Evolutionary conservation across 2,113 vertebrate species (phyloP), one percentile per base, ranked within the genome.

Genomic region (Triplophysa siluroides): DNA sequence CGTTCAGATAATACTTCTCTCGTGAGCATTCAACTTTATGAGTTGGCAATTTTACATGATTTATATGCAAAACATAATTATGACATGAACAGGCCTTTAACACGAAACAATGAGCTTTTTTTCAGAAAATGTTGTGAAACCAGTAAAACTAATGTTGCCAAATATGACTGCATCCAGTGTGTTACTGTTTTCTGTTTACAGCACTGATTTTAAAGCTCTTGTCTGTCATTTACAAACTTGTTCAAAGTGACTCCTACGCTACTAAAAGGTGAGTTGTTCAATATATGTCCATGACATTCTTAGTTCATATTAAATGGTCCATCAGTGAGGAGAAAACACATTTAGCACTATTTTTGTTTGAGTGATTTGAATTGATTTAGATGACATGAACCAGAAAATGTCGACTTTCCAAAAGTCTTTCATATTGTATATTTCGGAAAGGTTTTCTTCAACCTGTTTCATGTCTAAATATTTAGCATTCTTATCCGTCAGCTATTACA

Each of bases 171-270:
- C 26, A 8, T 47, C 21, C 13, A 10, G 13, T 24, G 7, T 75
- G 9, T 26, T 19, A 0, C 23, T 62, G 58, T 47, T 2, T 58
- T 6, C 88, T 65, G 79, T 83, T 94, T 92, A 50, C 92, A 97
- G 96, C 94, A 78, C 90, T 95, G 79, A 93, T 93, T 78, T 86
- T 98, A 85, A 98, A 96, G 91, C 89, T 98, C 84, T 81, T 99
- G 83, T 95, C 93, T 66, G 88, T 95, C 88, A 93, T 97, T 88
- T 98, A 98, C 86, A 98, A 91, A 89, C 94, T 99, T 77, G 93
- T 98, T 70, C 96, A 97, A 90, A 96, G 93, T 92, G 91, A 96
- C 90, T 94, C 93, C 9, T 98, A 96, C 10, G 94, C 96, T 76
- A 99, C 98, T 3, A 99, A 98, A 93, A 96, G 97, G 97, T 98